Evolutionary conservation across 2,797 vertebrate genomes (phyloP).

Genomic region (Sus cebifrons): DNA sequence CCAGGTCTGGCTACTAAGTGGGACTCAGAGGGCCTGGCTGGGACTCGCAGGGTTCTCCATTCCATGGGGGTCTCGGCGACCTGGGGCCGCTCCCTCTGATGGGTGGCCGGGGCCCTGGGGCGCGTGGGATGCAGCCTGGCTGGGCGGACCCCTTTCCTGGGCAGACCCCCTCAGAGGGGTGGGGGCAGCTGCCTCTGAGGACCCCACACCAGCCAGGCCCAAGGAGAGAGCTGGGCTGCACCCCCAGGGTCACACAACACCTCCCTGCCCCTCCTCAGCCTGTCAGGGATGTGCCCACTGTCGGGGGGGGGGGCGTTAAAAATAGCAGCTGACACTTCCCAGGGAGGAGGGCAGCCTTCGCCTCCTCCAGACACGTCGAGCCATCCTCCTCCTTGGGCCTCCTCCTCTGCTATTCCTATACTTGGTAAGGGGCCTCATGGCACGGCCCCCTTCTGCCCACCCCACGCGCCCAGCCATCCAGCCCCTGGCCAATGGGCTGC

Average conservation of each 20-base stretch:
- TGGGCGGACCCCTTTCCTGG: neutral
- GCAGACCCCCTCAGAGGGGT: rapidly evolving
- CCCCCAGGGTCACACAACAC: neutral
- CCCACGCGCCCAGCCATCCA: conserved; percentile 62
- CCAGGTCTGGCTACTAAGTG: neutral
- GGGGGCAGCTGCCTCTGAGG: neutral
- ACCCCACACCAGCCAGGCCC: neutral
- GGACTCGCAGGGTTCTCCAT: rapidly evolving
- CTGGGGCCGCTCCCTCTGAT: neutral
- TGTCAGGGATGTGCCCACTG: conserved; percentile 80
- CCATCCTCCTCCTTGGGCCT: conserved; percentile 91
- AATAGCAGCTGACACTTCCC: conserved; percentile 94
- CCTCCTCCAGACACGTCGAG: conserved; percentile 90
- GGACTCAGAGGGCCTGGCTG: rapidly evolving
- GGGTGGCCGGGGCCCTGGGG: neutral
- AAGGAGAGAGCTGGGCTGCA: neutral
- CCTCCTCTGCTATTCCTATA: conserved; percentile 93
- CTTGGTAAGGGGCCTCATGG: conserved; percentile 86
- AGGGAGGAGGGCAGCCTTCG: conserved; percentile 71
- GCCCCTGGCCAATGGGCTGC: conserved; percentile 93
- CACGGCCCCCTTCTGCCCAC: conserved; percentile 66
- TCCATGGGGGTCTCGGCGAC: rapidly evolving
- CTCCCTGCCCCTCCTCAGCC: neutral
- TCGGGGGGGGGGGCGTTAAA: conserved; percentile 91
- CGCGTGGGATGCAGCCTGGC: rapidly evolving